Conservation (phyloP, 2,797 vertebrate genomes). For the Lacerta viridis region DNA sequence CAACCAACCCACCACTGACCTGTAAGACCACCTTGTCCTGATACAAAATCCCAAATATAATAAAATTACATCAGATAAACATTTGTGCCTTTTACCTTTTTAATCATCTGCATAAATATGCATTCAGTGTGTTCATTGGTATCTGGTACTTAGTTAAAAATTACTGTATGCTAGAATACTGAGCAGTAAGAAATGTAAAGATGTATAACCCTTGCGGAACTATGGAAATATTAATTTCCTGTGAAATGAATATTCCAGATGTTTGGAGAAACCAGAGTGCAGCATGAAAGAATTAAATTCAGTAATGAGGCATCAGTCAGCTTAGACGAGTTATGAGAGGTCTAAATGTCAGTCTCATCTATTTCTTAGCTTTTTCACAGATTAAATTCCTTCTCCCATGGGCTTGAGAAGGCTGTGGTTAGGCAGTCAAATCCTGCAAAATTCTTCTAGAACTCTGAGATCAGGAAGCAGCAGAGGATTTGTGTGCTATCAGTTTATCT, state of each 20-base stretch:
- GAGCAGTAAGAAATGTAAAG: conserved; percentile 31
- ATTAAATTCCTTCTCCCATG: conserved; percentile 6
- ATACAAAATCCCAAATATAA: neutral
- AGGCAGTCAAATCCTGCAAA: conserved; percentile 10
- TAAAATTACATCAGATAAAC: conserved; percentile 36
- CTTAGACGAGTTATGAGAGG: conserved; percentile 31
- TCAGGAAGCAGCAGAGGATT: conserved; percentile 13
- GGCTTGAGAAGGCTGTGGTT: conserved; percentile 36
- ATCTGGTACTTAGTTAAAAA: conserved; percentile 58
- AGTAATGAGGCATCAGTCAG: conserved; percentile 1
- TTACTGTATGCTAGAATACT: conserved; percentile 34
- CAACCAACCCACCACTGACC: conserved; percentile 39
- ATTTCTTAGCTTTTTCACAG: conserved; percentile 23
- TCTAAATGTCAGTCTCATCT: conserved; percentile 29
- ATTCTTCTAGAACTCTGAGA: conserved; percentile 31
- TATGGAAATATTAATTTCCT: conserved; percentile 54
- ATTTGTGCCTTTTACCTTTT: conserved; percentile 39
- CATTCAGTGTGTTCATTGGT: conserved; percentile 48
- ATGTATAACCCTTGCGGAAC: conserved; percentile 44
- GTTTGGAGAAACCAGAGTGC: conserved; percentile 42
- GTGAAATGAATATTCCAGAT: conserved; percentile 47
- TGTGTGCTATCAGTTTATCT: conserved; percentile 42
- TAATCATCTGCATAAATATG: conserved; percentile 42
- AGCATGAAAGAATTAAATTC: conserved; percentile 62
- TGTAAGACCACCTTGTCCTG: conserved; percentile 18